phyloP scores from a whole-genome alignment of 2,113 vertebrate species.

The Ammodytes dubius region DNA sequence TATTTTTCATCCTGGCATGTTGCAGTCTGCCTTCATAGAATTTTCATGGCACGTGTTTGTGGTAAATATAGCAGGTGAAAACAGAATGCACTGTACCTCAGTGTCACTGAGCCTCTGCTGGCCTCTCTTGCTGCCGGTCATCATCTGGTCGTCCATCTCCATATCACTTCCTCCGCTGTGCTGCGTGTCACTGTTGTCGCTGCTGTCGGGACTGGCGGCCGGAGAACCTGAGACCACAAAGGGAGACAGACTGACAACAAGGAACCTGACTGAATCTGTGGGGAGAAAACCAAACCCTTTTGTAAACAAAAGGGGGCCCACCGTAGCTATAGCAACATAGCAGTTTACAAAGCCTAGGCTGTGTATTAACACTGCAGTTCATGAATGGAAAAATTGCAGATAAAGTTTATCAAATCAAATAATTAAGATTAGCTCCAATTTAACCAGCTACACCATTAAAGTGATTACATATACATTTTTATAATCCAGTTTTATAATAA shows the following conservation, averaged over 20 bases:
- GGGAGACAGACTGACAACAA: background rate
- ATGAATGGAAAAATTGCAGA: too few species aligned
- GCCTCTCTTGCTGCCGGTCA: constrained; percentile 92
- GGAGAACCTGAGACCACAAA: constrained; percentile 89
- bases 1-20: too few species aligned
- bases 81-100: constrained; percentile 84
- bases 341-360: too few species aligned
- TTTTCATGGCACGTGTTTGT: background rate
- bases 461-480: background rate
- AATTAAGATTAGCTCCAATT: background rate
- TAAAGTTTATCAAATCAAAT: background rate
- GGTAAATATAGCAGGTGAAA: too few species aligned
- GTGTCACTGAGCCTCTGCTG: constrained; percentile 97
- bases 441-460: background rate
- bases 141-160: constrained; percentile 98
- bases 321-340: too few species aligned
- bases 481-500: background rate
- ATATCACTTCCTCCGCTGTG: constrained; percentile 98
- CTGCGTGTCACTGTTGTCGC: constrained; percentile 98
- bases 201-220: constrained; percentile 97
- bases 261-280: background rate
- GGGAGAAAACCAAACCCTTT: background rate
- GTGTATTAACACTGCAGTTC: too few species aligned
- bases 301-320: background rate
- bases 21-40: too few species aligned